phyloP scores from a whole-genome alignment of 53 echinoderm and acorn worm genomes.

The Henricia sp. region DNA sequence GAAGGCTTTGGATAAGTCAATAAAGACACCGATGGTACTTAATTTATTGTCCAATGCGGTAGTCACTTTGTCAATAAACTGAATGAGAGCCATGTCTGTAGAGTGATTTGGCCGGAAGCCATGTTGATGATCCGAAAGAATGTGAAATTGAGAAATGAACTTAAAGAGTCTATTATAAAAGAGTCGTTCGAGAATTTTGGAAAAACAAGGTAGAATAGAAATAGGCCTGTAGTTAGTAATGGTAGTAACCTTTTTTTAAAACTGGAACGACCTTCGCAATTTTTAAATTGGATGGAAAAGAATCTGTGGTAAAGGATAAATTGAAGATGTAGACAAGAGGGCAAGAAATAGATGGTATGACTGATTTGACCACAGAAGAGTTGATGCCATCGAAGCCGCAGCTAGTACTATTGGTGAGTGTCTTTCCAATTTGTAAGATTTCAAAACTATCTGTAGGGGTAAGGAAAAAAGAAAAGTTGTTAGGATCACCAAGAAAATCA shows the following conservation, averaged over 20 bases:
- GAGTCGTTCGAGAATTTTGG: slow-evolving; percentile 49
- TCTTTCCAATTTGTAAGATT: slow-evolving; percentile 7
- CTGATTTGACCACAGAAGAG: slow-evolving; percentile 3
- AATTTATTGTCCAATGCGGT: not conserved
- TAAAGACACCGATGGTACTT: not conserved
- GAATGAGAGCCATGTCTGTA: slow-evolving; percentile 35
- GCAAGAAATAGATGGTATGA: not conserved
- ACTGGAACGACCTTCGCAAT: slow-evolving; percentile 1
- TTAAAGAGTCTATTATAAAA: slow-evolving; percentile 32
- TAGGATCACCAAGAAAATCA: not conserved
- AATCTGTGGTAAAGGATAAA: slow-evolving; percentile 15
- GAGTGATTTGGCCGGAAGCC: slow-evolving; percentile 40
- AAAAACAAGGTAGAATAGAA: slow-evolving; percentile 56
- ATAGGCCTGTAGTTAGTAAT: slow-evolving; percentile 51
- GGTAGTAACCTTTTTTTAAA: slow-evolving; percentile 20
- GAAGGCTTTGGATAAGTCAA: slow-evolving; percentile 1
- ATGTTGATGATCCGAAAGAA: slow-evolving; percentile 13
- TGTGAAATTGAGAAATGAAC: slow-evolving; percentile 9
- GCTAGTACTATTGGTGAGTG: not conserved
- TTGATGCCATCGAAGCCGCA: slow-evolving; percentile 7
- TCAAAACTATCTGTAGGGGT: not conserved
- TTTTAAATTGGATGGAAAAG: slow-evolving; percentile 7
- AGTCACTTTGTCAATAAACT: not conserved
- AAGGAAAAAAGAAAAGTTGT: slow-evolving; percentile 1
- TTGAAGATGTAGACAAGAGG: slow-evolving; percentile 27